phyloP scores from a whole-genome alignment of 2,888 invertebrate species.

The Athripsodes cinereus region DNA sequence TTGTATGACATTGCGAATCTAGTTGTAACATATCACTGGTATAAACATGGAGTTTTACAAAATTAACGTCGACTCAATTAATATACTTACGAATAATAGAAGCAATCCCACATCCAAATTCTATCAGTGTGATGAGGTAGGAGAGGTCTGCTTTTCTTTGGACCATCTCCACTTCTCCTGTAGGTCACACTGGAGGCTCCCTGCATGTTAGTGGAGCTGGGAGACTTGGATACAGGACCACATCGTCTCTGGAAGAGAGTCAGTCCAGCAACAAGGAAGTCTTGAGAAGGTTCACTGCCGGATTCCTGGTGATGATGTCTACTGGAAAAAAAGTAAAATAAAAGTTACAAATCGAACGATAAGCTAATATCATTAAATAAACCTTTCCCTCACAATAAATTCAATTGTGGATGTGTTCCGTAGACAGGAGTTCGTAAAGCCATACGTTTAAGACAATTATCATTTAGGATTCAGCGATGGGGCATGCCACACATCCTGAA shows the following conservation, averaged over 20 bases:
- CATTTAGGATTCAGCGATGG: no score
- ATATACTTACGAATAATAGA: slow-evolving; percentile 57
- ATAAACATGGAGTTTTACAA: no score
- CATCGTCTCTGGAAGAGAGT: slow-evolving; percentile 53
- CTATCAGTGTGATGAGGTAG: slow-evolving; percentile 54
- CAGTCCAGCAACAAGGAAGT: slow-evolving; percentile 58
- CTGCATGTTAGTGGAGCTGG: neutral
- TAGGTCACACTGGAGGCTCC: slow-evolving; percentile 24
- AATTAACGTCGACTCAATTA: no score
- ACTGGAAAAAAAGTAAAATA: slow-evolving; percentile 27
- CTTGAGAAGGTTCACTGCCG: slow-evolving; percentile 39
- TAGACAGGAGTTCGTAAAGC: no score
- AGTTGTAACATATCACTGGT: no score
- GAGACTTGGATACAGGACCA: neutral
- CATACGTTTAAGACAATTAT: no score
- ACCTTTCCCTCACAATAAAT: no score
- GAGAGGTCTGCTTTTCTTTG: slow-evolving; percentile 42
- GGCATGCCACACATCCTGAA: no score
- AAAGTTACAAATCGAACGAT: no score
- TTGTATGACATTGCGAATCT: no score
- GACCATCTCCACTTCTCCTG: slow-evolving; percentile 29
- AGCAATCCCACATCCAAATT: slow-evolving; percentile 63
- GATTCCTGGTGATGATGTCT: slow-evolving; percentile 42
- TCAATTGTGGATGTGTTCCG: no score
- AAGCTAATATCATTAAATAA: no score